Percentiles rank a stretch among this genome's conserved stretches.
Evolutionary conservation across 2,888 invertebrate genomes (phyloP).

Genomic region (Ryuthela nishihirai): DNA sequence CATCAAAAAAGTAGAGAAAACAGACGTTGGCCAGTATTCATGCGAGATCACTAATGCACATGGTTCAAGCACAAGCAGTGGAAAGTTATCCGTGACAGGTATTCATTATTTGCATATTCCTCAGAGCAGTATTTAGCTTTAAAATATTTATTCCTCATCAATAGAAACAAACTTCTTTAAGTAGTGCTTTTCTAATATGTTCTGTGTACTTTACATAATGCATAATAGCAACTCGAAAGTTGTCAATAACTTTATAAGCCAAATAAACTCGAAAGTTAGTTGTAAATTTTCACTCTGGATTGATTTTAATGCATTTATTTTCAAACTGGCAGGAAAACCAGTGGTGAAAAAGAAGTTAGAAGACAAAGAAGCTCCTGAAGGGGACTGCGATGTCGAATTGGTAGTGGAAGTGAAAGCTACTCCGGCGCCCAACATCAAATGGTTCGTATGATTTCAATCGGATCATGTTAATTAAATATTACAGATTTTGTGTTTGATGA

Average conservation of each 20-base stretch:
- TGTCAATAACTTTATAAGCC: too few species aligned
- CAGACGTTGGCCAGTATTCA: constrained; percentile 76
- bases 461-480: too few species aligned
- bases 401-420: constrained; percentile 46
- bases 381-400: constrained; percentile 63
- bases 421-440: constrained; percentile 49
- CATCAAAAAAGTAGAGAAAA: constrained; percentile 80
- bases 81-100: constrained; percentile 59
- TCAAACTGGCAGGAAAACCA: constrained; percentile 16
- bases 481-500: too few species aligned
- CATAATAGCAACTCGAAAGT: too few species aligned
- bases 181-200: too few species aligned
- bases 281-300: too few species aligned
- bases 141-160: too few species aligned
- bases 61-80: constrained; percentile 69
- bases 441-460: constrained; percentile 49
- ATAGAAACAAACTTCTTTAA: too few species aligned
- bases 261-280: too few species aligned
- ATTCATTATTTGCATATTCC: background rate
- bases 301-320: background rate
- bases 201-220: too few species aligned
- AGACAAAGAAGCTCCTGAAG: constrained; percentile 57
- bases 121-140: background rate
- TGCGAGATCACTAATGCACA: constrained; percentile 69
- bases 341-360: constrained; percentile 35